A percentile compares a stretch with the other conserved stretches of the same genome.
phyloP scores from a whole-genome alignment of 2,113 vertebrate species.

The Takifugu bimaculatus region DNA sequence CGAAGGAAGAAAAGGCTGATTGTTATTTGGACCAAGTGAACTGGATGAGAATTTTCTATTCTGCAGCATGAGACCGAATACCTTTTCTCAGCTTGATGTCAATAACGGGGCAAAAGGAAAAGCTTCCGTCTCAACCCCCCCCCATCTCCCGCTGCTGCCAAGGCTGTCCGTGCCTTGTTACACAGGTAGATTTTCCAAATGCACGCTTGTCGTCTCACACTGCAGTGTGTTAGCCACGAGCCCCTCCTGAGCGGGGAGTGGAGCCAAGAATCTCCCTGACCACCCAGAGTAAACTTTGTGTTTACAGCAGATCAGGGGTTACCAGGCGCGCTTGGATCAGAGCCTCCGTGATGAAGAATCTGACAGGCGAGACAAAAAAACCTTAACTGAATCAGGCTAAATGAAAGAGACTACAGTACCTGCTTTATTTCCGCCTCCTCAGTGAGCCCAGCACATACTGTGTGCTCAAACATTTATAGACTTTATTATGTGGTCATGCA shows the following conservation, averaged over 20 bases:
- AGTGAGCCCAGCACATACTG: conserved; percentile 22
- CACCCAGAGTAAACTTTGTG: conserved; percentile 67
- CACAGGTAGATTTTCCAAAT: conserved; percentile 49
- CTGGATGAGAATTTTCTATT: conserved; percentile 1
- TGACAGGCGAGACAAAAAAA: conserved; percentile 17
- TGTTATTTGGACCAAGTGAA: background rate
- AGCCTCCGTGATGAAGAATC: conserved; percentile 39
- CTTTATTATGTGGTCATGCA: conserved; percentile 52
- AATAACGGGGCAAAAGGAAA: conserved; percentile 29
- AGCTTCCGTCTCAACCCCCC: conserved; percentile 8
- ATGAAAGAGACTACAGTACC: conserved; percentile 15
- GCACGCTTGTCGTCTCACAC: conserved; percentile 40
- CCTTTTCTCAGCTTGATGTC: conserved; percentile 18
- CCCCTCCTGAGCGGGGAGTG: conserved; percentile 24
- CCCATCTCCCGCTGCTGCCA: conserved; percentile 8
- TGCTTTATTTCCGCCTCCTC: conserved; percentile 29
- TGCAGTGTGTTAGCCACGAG: conserved; percentile 32
- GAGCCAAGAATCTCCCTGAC: conserved; percentile 64
- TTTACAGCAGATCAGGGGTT: conserved; percentile 62
- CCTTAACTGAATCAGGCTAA: conserved; percentile 30
- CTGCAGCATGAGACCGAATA: conserved; percentile 12
- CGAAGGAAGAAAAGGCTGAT: background rate
- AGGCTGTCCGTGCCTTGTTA: conserved; percentile 16
- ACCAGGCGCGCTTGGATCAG: conserved; percentile 45
- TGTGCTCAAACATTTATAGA: conserved; percentile 62